A percentile compares a stretch with the other conserved stretches of the same genome.
phyloP scores from a whole-genome alignment of 2,797 vertebrate genomes.

The Melopsittacus undulatus region DNA sequence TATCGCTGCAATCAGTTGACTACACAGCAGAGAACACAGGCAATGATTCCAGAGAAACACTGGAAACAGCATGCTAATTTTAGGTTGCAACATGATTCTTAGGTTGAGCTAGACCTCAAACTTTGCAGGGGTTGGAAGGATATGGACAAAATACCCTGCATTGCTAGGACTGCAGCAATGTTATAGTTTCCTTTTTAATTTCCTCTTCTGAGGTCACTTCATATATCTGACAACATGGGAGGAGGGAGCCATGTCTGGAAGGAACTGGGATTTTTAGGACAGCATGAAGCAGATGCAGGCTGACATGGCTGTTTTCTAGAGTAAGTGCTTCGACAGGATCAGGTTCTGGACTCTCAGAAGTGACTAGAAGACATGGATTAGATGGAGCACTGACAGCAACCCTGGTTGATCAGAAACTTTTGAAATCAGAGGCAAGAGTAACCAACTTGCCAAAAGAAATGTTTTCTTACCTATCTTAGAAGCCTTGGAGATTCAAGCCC shows the following conservation, averaged over 20 bases:
- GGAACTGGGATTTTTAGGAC: neutral
- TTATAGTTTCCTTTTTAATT: neutral
- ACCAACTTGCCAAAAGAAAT: neutral
- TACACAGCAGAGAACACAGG: neutral
- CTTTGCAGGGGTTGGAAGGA: neutral
- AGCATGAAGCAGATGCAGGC: neutral
- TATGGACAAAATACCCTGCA: neutral
- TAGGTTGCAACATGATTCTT: neutral
- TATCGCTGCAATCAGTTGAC: neutral
- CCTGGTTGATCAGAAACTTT: neutral
- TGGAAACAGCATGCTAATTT: neutral
- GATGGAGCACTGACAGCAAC: neutral
- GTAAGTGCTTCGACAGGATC: neutral
- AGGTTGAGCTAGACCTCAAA: neutral
- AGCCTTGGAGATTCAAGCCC: neutral
- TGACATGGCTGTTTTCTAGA: neutral
- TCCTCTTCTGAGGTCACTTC: neutral
- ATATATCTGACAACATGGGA: neutral
- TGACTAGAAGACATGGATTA: neutral
- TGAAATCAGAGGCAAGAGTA: neutral
- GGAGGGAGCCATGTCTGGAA: neutral
- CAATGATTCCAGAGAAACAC: neutral
- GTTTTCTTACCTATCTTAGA: neutral
- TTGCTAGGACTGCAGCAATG: neutral
- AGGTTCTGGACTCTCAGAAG: neutral